Evolutionary conservation across 2,797 vertebrate genomes (phyloP).

Genomic region (Hapalemur alaotrensis): DNA sequence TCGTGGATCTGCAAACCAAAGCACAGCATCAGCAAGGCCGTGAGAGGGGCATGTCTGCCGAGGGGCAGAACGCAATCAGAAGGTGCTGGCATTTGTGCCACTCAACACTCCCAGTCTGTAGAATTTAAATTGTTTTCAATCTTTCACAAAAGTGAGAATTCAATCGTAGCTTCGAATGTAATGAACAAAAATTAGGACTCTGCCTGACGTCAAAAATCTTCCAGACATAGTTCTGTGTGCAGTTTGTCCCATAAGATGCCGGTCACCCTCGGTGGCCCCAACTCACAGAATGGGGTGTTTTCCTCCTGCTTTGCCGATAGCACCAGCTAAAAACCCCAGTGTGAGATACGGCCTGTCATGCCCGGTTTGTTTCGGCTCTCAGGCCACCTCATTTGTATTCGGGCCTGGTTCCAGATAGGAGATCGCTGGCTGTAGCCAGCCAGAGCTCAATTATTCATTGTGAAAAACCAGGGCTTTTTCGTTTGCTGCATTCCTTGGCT

Average conservation of each 20-base stretch:
- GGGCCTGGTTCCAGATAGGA: neutral
- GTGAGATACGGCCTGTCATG: rapidly evolving
- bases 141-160: neutral
- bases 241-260: rapidly evolving
- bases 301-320: neutral
- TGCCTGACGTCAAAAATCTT: neutral
- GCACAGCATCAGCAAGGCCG: rapidly evolving
- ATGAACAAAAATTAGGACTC: neutral
- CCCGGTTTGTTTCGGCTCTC: neutral
- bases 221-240: neutral
- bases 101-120: neutral
- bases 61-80: neutral
- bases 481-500: neutral
- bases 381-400: neutral
- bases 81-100: neutral
- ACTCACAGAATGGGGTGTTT: neutral
- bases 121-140: neutral
- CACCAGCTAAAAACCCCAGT: neutral
- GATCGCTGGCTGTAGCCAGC: neutral
- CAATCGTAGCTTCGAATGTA: neutral
- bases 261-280: neutral
- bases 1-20: neutral
- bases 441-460: neutral
- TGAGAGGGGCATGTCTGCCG: rapidly evolving
- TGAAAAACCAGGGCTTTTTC: neutral